phyloP scores from a whole-genome alignment of 2,113 vertebrate species.

The Theropithecus gelada region DNA sequence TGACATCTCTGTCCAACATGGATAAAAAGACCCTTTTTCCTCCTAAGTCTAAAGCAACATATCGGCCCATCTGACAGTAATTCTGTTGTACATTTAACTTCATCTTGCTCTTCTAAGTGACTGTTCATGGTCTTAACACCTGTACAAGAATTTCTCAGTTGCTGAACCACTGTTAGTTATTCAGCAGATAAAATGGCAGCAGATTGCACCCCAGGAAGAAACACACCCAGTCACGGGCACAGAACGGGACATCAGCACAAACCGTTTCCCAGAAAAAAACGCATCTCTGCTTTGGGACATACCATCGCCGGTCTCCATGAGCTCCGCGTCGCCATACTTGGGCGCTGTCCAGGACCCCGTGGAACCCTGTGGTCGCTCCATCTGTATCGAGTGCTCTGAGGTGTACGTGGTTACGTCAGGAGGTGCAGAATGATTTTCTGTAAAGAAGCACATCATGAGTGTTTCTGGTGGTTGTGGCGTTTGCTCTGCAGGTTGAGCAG shows the following conservation, averaged over 20 bases:
- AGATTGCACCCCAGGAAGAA: neutral
- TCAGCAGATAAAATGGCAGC: neutral
- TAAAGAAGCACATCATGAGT: constrained; percentile 66
- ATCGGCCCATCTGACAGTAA: no score
- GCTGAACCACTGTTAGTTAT: neutral
- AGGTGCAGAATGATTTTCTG: constrained; percentile 98
- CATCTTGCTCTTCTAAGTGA: neutral
- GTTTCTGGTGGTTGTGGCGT: neutral
- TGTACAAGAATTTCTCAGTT: neutral
- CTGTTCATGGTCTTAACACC: neutral
- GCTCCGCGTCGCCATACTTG: constrained; percentile 97
- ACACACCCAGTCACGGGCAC: neutral
- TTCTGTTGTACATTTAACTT: no score
- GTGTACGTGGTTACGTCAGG: constrained; percentile 98
- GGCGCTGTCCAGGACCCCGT: constrained; percentile 88
- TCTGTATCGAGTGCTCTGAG: constrained; percentile 92
- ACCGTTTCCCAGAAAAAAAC: rapidly evolving
- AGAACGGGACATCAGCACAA: neutral
- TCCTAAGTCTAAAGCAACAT: neutral
- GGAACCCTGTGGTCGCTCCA: constrained; percentile 90
- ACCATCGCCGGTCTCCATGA: constrained; percentile 99
- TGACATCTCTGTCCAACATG: neutral
- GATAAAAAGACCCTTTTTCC: neutral
- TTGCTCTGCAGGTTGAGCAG: neutral
- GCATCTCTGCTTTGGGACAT: constrained; percentile 69